Percentiles rank a stretch among this genome's conserved stretches.
phyloP scores from a whole-genome alignment of 2,113 vertebrate species.

The Solenodon paradoxus region DNA sequence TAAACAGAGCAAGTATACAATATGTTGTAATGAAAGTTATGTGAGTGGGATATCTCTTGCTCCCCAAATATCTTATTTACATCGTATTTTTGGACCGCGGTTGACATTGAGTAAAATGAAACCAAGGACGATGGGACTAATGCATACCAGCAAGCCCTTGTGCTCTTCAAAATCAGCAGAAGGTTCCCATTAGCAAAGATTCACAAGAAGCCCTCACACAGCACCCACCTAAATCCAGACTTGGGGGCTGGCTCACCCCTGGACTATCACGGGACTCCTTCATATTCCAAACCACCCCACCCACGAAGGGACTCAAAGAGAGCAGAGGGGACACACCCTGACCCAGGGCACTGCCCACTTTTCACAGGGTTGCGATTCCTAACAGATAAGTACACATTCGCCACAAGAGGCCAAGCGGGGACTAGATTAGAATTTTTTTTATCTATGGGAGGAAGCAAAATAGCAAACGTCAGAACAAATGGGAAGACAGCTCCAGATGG shows the following conservation, averaged over 20 bases:
- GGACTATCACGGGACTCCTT: background rate
- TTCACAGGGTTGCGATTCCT: background rate
- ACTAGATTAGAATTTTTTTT: constrained; percentile 16
- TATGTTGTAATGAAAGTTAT: background rate
- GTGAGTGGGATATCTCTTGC: background rate
- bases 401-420: background rate
- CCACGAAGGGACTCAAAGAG: background rate
- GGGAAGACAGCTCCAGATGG: background rate
- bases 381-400: background rate
- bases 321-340: background rate
- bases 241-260: background rate
- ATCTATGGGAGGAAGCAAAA: background rate
- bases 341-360: background rate
- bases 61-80: background rate
- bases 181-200: background rate
- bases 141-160: background rate
- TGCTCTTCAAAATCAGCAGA: background rate
- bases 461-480: background rate
- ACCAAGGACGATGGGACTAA: background rate
- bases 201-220: background rate
- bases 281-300: background rate
- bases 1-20: background rate
- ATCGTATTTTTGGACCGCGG: background rate
- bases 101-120: background rate
- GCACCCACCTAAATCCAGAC: background rate